Base-by-base conservation (phyloP, 1,140 invertebrate species). In the Drosophila ficusphila region DNA sequence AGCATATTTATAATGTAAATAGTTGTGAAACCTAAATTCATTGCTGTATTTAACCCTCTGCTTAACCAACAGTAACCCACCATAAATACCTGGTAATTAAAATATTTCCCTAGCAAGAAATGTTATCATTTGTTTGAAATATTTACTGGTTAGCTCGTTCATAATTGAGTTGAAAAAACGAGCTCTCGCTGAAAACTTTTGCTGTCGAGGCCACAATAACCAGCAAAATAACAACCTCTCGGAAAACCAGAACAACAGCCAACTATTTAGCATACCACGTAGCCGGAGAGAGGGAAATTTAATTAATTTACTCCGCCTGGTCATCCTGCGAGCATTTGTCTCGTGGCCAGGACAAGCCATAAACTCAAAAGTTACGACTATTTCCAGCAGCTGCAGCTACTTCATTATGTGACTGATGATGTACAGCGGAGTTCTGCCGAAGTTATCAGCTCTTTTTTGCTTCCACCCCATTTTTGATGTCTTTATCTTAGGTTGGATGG, bases 371-470 rank as follows among this genome's bases (percentile, higher is more conserved):
- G 71, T 69, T 79, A 62, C 58, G 76, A 76, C 51, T 53, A 76
- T 79, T 81, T 72, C 54, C 68, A 76, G 68, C 81, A 77, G 76
- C 81, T 88, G 81, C 82, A 86, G 71, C 82, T 81, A 82, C 82
- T 86, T 76, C 81, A 86, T 86, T 86, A 86, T 86, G 82, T 86
- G 82, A 86, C 82, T 86, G 73, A 85, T 86, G 81, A 88, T 88
- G 73, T 77, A 74, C 76, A 76, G 54, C 36, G 27, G 34, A 79
- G 56, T 58, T 41, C 36, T 34, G 18, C 29, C 68, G 53, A 77
- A 81, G 77, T 86, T 88, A 76, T 86, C 77, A 69, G 71, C 69
- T 68, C 73, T 68, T 70, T 52, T 47, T n/a, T n/a, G n/a, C n/a
- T n/a, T n/a, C n/a, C 29, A 19, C 33, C 29, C 34, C 54, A 42